Evolutionary conservation across 1,140 invertebrate genomes (phyloP).

Genomic region (Propsilocerus akamusi): DNA sequence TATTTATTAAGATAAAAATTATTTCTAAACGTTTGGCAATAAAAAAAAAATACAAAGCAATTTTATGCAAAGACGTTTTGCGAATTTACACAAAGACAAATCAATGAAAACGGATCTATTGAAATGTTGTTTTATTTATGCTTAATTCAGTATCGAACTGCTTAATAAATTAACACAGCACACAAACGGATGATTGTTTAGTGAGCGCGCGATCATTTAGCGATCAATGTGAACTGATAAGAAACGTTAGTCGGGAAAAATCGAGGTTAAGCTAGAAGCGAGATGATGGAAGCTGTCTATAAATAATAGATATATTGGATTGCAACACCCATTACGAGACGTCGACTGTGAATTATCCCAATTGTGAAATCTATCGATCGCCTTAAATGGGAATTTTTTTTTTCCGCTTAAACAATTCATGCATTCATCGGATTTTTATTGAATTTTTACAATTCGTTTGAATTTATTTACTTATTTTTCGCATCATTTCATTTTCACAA

Average conservation of each 20-base stretch:
- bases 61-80: neutral
- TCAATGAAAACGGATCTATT: neutral
- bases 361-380: neutral
- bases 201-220: too few species aligned
- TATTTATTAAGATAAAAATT: too few species aligned
- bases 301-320: neutral
- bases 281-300: neutral
- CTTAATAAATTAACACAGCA: neutral
- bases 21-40: too few species aligned
- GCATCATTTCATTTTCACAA: too few species aligned
- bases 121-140: slow-evolving; percentile 3
- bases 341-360: too few species aligned
- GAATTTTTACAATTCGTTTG: too few species aligned
- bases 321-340: too few species aligned
- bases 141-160: neutral
- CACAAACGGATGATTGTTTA: too few species aligned
- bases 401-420: neutral
- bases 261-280: neutral
- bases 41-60: neutral
- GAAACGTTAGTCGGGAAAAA: neutral
- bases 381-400: neutral
- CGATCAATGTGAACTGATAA: too few species aligned
- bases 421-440: neutral
- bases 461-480: too few species aligned
- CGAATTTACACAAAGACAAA: neutral